A percentile compares a stretch with the other conserved stretches of the same genome.
These are phyloP conservation scores for Trilocha varians DNA, from an alignment of 2,888 invertebrate genomes.

Conservation along the genomic window DNA sequence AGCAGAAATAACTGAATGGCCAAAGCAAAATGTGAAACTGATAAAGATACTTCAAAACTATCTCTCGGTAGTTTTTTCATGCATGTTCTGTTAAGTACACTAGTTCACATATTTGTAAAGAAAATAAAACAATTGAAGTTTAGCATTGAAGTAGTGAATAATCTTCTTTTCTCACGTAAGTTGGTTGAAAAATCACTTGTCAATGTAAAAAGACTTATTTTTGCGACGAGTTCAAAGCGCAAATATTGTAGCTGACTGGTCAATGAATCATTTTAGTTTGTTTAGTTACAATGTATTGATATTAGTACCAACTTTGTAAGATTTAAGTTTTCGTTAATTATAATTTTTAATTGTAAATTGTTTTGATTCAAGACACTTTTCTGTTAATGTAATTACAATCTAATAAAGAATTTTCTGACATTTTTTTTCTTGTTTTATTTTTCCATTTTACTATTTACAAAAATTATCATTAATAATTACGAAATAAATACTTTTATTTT, in stretches of 20 bases:
- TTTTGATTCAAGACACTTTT: constrained; percentile 43
- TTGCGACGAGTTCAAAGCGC: constrained; percentile 16
- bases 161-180: constrained; percentile 28
- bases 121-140: not conserved
- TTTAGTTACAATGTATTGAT: constrained; percentile 10
- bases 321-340: constrained; percentile 50
- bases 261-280: constrained; percentile 9
- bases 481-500: too few species aligned
- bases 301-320: constrained; percentile 25
- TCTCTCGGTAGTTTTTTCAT: too few species aligned
- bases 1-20: too few species aligned
- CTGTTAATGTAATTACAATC: constrained; percentile 52
- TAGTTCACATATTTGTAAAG: not conserved
- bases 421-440: not conserved
- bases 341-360: constrained; percentile 63
- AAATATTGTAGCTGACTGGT: too few species aligned
- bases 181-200: constrained; percentile 38
- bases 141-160: constrained; percentile 7
- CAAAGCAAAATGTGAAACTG: too few species aligned
- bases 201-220: constrained; percentile 31
- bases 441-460: not conserved
- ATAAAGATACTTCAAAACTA: too few species aligned
- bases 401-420: constrained; percentile 55
- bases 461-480: not conserved
- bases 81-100: too few species aligned